Conservation (phyloP, 2,113 vertebrate species). For the Brienomyrus brachyistius region DNA sequence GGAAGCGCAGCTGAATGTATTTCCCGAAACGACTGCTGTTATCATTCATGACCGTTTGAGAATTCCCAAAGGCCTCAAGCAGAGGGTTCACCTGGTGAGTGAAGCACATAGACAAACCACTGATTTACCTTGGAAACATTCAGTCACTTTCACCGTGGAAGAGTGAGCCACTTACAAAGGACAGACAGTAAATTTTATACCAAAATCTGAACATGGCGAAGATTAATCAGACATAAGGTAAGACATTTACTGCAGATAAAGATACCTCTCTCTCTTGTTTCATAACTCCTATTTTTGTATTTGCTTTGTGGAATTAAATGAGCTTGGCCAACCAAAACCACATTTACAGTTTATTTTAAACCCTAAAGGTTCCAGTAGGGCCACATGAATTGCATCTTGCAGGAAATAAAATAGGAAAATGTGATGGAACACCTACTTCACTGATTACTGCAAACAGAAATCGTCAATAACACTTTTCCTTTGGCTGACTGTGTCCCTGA, state of each 20-base stretch:
- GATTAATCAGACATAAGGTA: neutral
- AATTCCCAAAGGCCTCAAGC: conserved; percentile 69
- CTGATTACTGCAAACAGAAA: neutral
- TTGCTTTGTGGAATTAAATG: neutral
- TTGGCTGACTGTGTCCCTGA: neutral
- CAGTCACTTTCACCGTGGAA: neutral
- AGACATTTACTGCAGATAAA: neutral
- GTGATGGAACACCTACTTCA: neutral
- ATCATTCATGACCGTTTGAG: conserved; percentile 69
- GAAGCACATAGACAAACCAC: neutral
- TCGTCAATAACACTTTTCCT: neutral
- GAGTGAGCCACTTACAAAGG: neutral
- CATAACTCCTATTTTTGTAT: too few species aligned
- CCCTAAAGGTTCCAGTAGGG: neutral
- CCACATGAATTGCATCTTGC: too few species aligned
- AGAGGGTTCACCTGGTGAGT: conserved; percentile 59
- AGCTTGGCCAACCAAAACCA: neutral
- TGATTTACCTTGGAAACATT: too few species aligned
- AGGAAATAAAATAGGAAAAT: too few species aligned
- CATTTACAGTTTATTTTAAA: neutral
- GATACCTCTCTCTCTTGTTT: neutral
- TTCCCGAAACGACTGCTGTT: conserved; percentile 69
- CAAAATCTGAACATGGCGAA: neutral
- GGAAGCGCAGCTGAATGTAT: conserved; percentile 66
- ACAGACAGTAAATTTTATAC: neutral